Base-by-base conservation (phyloP, 1,140 invertebrate genomes). In the Neodiprion fabricii region DNA sequence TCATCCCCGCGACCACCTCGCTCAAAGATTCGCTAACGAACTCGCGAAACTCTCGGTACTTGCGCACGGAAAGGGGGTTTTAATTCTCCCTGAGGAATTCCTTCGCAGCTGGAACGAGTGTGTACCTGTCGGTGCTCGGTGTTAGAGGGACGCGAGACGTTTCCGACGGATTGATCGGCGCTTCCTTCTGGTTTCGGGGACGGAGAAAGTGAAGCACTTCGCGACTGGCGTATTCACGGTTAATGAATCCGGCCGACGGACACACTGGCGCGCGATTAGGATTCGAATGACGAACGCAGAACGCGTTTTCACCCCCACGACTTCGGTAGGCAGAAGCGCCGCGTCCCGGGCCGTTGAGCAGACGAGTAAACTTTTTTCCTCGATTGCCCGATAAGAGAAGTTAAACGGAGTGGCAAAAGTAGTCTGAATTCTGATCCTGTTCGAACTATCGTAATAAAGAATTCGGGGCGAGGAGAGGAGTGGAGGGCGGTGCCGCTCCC, bases 361-460 rank as follows among this genome's bases (percentile, higher is more conserved):
- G 67, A 23, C 11, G 40, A 21, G 67, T 69, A 69, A 69, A 69
- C 21, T 69, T 69, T 47, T 40, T 69, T 47, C 17, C 11, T 21
- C 21, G 40, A 69, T 69, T 66, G 53, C 68, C 23, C 53, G 53
- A 79, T 78, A 80, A 81, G 79, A 65, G 73, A 79, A 80, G 79
- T 79, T 80, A 79, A 79, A 79, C 76, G 76, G 79, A 80, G 77
- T 81, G 76, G 80, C 72, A 81, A 81, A 81, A 79, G 80, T 80
- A 80, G 79, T 81, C 79, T 81, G 76, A 81, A 80, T 77, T 81
- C 79, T 81, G 76, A 81, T 81, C 80, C 77, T 76, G 76, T 78
- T 81, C 76, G 79, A 80, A 81, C 80, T 81, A 81, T 80, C 70
- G 76, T 75, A 80, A 79, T 81, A 81, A 81, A 81, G 80, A 80